Evolutionary conservation across 2,797 vertebrate genomes (phyloP), one percentile per base, ranked within the genome.

Genomic region (Lophius americanus): DNA sequence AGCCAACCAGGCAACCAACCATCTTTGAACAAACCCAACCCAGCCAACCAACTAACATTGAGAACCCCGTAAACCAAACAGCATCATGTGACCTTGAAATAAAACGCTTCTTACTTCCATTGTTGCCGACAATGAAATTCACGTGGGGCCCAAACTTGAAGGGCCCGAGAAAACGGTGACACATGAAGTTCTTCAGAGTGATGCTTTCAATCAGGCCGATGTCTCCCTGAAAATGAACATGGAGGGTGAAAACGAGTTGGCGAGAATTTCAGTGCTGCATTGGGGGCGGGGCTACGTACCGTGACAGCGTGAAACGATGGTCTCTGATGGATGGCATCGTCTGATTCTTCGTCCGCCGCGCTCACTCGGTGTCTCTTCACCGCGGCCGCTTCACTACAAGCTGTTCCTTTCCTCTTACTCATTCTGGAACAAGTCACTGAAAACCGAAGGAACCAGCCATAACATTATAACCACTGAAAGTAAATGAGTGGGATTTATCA

Each of bases 161-260:
- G 0, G 95, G 96, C 4, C 95, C 95, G 41, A 97, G 88, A 80
- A 93, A 93, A 0, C 92, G 90, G 81, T 97, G 96, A 70, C 96
- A 97, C 96, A 98, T 97, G 64, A 97, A 98, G 68, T 98, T 96
- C 88, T 89, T 96, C 52, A 97, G 79, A 44, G 94, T 94, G 82
- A 98, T 93, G 75, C 94, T 96, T 89, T 98, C 96, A 48, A 97
- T 96, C 80, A 87, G 58, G 55, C 87, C 85, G 0, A 77, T 82
- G 7, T 87, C 83, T 2, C 87, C 85, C 80, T 86, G 1, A 12
- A 38, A 54, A 51, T 3, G 67, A 9, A 64, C 0, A 9, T 12
- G 49, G 50, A 14, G 13, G 38, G 12, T 0, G 1, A 35, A 42
- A 47, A 42, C 6, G 5, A 62, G 42, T 0, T 2, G 13, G 4